Base-by-base conservation (phyloP, 2,797 vertebrate genomes). In the Bradypodion pumilum region DNA sequence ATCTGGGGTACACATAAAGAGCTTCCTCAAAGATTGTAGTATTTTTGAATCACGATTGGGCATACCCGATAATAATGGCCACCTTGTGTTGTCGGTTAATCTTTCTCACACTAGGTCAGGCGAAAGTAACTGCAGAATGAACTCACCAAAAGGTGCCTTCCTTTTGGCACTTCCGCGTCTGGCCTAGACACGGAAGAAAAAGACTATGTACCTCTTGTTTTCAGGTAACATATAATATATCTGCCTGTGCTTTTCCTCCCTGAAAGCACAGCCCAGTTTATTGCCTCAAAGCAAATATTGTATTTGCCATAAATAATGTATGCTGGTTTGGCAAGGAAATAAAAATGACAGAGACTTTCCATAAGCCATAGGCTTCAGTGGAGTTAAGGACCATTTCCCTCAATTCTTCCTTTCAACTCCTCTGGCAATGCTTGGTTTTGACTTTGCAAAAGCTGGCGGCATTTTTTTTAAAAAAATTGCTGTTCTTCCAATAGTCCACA, bases 341-440 rank as follows among this genome's bases (percentile, higher is more conserved):
- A 66, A 29, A 29, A 27, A 56, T n/a, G 56, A 23, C 37, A 44
- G 29, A 70, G 13, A 63, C 65, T 72, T 82, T 63, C 60, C 3
- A 44, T 1, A 0, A n/a, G n/a, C n/a, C n/a, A n/a, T n/a, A 40
- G 13, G 27, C 13, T 56, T 72, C 46, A 0, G 0, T 6, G 49
- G 42, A 84, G 78, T 87, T 59, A 70, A 83, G 27, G 44, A 1
- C 29, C 5, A 15, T 56, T 15, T 21, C 21, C 52, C 52, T 56
- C 52, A 2, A 19, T 74, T 59, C 35, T 84, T 10, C 13, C 5
- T 56, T 66, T 86, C 19, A 52, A 3, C 9, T 78, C 42, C 37
- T 32, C 35, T 25, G 1, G 42, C 68, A n/a, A 23, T 40, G n/a
- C 4, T 46, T 85, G 66, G 77, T 62, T 85, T 76, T 52, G 1